phyloP scores from a whole-genome alignment of 2,797 vertebrate genomes.

The Propithecus deckenii region DNA sequence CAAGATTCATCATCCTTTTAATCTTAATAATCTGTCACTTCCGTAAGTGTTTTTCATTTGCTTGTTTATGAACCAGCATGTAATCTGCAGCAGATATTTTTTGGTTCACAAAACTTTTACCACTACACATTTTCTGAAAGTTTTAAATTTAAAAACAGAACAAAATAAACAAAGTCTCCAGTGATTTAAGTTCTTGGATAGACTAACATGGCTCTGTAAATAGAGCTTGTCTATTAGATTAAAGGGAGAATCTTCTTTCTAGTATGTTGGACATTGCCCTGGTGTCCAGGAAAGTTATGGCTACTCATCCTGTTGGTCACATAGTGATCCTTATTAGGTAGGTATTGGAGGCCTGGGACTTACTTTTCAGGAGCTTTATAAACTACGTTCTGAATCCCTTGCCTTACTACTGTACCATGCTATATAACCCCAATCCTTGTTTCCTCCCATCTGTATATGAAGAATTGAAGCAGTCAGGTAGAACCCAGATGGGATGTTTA shows the following conservation, averaged over 20 bases:
- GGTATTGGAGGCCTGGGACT: not conserved
- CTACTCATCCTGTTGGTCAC: not conserved
- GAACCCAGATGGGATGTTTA: not conserved
- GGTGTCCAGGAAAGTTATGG: not conserved
- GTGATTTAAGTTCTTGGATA: not conserved
- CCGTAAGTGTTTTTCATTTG: not conserved
- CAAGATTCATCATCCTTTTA: not conserved
- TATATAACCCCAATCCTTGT: not conserved
- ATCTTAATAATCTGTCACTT: not conserved
- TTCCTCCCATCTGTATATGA: not conserved
- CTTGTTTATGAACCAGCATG: constrained; percentile 3
- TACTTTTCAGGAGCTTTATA: not conserved
- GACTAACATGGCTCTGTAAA: not conserved
- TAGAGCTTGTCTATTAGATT: not conserved
- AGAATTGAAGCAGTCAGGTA: not conserved
- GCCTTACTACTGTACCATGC: not conserved
- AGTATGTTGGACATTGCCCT: not conserved
- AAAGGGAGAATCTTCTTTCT: not conserved
- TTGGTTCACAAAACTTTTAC: constrained; percentile 40
- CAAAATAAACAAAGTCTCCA: not conserved
- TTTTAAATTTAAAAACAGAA: not conserved
- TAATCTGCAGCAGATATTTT: not conserved
- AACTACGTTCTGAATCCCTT: not conserved
- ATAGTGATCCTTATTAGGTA: not conserved
- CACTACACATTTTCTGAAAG: not conserved